Evolutionary conservation across 2,113 vertebrate genomes (phyloP), one percentile per base, ranked within the genome.

Genomic region (Bettongia penicillata): DNA sequence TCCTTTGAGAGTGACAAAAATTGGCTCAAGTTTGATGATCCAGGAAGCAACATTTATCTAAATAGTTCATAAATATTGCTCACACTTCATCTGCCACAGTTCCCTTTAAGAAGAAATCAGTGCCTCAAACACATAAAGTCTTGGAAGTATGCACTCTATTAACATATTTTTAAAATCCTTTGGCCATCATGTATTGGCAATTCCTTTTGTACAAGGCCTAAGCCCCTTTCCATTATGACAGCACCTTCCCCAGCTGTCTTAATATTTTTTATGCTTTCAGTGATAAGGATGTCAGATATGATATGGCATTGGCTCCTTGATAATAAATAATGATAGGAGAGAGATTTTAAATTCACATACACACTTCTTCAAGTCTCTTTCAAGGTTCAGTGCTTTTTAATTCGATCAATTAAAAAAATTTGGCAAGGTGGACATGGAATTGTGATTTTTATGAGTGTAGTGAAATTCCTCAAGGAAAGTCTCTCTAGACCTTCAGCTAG

Each of bases 41-140:
- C 55, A 93, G 90, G 53, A 96, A 94, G 93, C 89, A 94, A 94
- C 89, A 55, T 90, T 93, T 93, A 53, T 50, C 91, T 91, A 94
- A 94, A 92, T 92, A 95, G 90, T 53, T 50, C 48, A 53, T 28
- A 37, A 93, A 93, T 93, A 90, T 93, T 94, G 12, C n/a, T 89
- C 93, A 91, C 61, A 84, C 31, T 93, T 96, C 48, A 93, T 92
- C 51, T 95, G 37, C 3, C 93, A 84, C n/a, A 96, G 48, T 2
- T 94, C 22, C 5, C 14, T 97, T 23, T 11, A 96, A 95, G 93
- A 50, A 93, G 57, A 37, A 94, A 68, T 28, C 8, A 92, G 28
- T 25, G 51, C 49, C 84, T 94, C 11, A n/a, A n/a, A 53, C 24
- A 53, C 53, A 53, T 22, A 52, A 19, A 22, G 61, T 14, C 16